Percentiles rank a stretch among this genome's conserved stretches.
Evolutionary conservation across 2,797 vertebrate species (phyloP).

Genomic region (Cuniculus paca): DNA sequence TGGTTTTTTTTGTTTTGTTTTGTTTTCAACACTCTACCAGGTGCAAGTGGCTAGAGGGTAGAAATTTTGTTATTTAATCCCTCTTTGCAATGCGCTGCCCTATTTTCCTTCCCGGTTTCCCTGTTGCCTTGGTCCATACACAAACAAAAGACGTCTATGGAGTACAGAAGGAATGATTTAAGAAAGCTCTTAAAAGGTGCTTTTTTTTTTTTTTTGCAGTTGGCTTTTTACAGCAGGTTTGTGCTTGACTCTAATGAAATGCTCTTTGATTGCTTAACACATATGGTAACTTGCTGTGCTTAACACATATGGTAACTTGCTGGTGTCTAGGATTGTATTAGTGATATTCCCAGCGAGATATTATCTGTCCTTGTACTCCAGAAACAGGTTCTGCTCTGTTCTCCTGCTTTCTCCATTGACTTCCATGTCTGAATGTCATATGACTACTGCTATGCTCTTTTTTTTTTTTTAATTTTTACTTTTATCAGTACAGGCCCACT

Average conservation of each 20-base stretch:
- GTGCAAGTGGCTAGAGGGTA: conserved; percentile 72
- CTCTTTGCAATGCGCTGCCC: conserved; percentile 46
- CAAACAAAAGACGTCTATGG: conserved; percentile 70
- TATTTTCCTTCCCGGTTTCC: conserved; percentile 62
- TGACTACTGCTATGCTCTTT: background rate
- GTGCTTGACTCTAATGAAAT: conserved; percentile 59
- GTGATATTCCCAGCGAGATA: background rate
- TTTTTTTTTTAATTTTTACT: background rate
- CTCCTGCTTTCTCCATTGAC: background rate
- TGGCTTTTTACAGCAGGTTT: conserved; percentile 50
- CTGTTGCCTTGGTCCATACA: conserved; percentile 70
- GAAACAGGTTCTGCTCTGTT: background rate
- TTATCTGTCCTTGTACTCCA: background rate
- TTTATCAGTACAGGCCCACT: background rate
- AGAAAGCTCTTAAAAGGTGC: conserved; percentile 9
- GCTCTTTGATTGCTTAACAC: conserved; percentile 47
- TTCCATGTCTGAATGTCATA: background rate
- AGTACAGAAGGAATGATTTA: conserved; percentile 9
- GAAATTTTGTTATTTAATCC: conserved; percentile 64
- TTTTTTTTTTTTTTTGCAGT: conserved; percentile 48
- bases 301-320: background rate
- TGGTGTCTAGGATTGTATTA: background rate
- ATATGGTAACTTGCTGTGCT: background rate
- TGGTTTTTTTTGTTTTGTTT: background rate
- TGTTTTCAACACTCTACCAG: conserved; percentile 72